phyloP scores from a whole-genome alignment of 2,113 vertebrate species.

The Lophotis ruficrista region DNA sequence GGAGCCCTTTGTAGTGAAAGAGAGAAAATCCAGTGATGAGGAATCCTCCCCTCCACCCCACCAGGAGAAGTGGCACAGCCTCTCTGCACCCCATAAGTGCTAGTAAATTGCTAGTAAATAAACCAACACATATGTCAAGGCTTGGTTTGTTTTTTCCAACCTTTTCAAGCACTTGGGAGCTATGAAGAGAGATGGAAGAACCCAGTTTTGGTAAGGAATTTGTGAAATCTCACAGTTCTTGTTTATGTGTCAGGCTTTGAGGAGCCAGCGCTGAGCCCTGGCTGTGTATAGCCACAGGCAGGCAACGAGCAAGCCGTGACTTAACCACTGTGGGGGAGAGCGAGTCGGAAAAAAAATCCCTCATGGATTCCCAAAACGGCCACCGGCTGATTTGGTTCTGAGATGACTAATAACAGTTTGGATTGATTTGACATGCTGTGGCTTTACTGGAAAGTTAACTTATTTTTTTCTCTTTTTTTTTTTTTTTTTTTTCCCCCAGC shows the following conservation, averaged over 20 bases:
- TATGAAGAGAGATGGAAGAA: not conserved
- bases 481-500: not conserved
- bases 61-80: not conserved
- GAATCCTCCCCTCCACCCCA: not conserved
- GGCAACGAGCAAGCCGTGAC: not conserved
- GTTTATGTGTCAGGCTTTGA: not conserved
- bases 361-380: not conserved
- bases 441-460: slow-evolving; percentile 36
- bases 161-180: not conserved
- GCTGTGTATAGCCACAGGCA: not conserved
- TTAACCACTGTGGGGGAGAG: not conserved
- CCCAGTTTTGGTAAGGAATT: not conserved
- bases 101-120: not conserved
- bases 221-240: not conserved
- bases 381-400: not conserved
- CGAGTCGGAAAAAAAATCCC: not conserved
- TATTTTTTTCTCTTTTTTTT: not conserved
- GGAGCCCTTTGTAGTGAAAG: not conserved
- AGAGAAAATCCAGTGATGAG: not conserved
- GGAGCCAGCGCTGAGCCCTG: not conserved
- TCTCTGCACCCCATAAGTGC: not conserved
- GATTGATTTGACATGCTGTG: not conserved
- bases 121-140: not conserved
- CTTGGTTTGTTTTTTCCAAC: not conserved
- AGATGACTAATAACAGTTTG: slow-evolving; percentile 34